Evolutionary conservation across 2,113 vertebrate genomes (phyloP), one percentile per base, ranked within the genome.

Genomic region (Hydrolagus affinis): DNA sequence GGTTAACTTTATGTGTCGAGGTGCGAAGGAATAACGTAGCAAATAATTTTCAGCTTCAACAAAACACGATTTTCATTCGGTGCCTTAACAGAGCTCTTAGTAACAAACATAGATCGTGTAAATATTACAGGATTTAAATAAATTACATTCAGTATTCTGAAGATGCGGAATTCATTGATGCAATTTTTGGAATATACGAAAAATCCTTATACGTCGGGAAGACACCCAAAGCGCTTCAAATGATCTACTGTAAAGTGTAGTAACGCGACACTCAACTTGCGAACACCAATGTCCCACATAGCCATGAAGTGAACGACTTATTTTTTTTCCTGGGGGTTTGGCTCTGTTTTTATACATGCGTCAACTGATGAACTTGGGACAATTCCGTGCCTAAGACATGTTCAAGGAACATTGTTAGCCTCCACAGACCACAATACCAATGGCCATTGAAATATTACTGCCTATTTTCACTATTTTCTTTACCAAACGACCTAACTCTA

Each of bases 41-140:
- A 62, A 80, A 66, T 19, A 15, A 14, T 17, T 62, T 56, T 25
- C 78, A 66, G 11, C 78, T 7, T 60, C 32, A 44, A 62, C 2
- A 28, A 32, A 62, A 66, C 66, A 60, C 11, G 66, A 66, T 66
- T 83, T 83, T 32, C 30, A 60, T 64, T 83, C 19, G 78, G 78
- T 28, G 78, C 78, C 78, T 66, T 83, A 68, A 30, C 66, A 28
- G 17, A 83, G 62, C 9, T 19, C 78, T 66, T 64, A 25, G 25
- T 28, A 83, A 30, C 78, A 68, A 11, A 66, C 23, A 10, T 15
- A 21, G 15, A 25, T 64, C 21, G 30, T 30, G 28, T 83, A 68
- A 64, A 68, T 30, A 64, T 64, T 60, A 30, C 23, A 17, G 9
- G 62, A 9, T 66, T 66, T 60, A 83, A 32, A 66, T 66, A 66